phyloP scores from a whole-genome alignment of 2,113 vertebrate genomes.

The Murina feae region DNA sequence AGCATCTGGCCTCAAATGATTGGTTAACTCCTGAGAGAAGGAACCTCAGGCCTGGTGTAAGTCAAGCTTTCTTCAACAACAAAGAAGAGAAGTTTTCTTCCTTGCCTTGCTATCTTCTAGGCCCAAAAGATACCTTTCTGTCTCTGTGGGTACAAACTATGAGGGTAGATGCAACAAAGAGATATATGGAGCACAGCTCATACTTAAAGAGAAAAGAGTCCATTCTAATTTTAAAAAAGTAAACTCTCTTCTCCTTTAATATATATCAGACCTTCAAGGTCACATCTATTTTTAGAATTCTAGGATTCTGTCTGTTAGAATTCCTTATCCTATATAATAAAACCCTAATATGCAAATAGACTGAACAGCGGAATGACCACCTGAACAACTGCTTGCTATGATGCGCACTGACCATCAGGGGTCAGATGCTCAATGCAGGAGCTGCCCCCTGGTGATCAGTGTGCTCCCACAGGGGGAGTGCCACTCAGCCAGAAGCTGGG shows the following conservation, averaged over 20 bases:
- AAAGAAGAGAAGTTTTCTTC: background rate
- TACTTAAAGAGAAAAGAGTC: background rate
- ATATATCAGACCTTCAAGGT: background rate
- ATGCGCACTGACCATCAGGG: too few species aligned
- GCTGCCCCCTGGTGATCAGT: too few species aligned
- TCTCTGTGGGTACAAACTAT: background rate
- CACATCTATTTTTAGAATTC: background rate
- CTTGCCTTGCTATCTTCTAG: background rate
- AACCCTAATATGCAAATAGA: too few species aligned
- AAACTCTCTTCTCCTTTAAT: background rate
- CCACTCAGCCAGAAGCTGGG: too few species aligned
- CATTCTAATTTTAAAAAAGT: background rate
- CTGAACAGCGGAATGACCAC: rapidly evolving
- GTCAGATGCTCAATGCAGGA: too few species aligned
- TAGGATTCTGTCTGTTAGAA: background rate
- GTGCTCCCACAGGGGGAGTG: too few species aligned
- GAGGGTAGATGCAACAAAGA: background rate
- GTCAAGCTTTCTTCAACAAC: background rate
- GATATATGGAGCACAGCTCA: background rate
- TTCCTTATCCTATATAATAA: background rate
- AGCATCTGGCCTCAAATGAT: slow-evolving; percentile 73
- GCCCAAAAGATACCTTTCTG: background rate
- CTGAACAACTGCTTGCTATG: too few species aligned
- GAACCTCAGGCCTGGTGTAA: background rate
- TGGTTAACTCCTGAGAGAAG: slow-evolving; percentile 62